Evolutionary conservation across 2,888 invertebrate species (phyloP).

Genomic region (Dynastes maya): DNA sequence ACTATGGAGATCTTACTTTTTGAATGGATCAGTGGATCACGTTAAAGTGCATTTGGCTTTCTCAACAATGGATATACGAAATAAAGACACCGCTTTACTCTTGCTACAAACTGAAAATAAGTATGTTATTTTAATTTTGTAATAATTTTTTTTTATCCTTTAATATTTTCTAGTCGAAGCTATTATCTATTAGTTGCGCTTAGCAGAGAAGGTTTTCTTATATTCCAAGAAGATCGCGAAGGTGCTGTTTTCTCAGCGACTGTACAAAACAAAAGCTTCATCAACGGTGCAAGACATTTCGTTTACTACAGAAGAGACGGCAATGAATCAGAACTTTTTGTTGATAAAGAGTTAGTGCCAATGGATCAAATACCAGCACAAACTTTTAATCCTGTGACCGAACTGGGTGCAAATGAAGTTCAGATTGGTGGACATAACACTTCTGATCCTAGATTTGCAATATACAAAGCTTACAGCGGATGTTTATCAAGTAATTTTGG

Average conservation of each 20-base stretch:
- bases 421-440: conserved; percentile 91
- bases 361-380: conserved; percentile 80
- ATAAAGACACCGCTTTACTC: conserved; percentile 85
- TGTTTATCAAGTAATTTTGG: conserved; percentile 84
- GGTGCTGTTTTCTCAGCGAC: conserved; percentile 82
- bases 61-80: conserved; percentile 85
- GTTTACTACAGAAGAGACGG: conserved; percentile 81
- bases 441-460: conserved; percentile 85
- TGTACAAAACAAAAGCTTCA: conserved; percentile 84
- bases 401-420: conserved; percentile 84
- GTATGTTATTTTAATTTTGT: conserved; percentile 70
- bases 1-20: conserved; percentile 83
- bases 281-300: conserved; percentile 87
- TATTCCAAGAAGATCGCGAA: conserved; percentile 90
- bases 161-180: conserved; percentile 76
- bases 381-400: conserved; percentile 79
- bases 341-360: conserved; percentile 84
- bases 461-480: conserved; percentile 90
- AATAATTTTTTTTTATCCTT: conserved; percentile 1
- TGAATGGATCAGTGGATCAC: conserved; percentile 81
- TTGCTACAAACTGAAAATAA: conserved; percentile 88
- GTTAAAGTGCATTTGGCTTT: conserved; percentile 91
- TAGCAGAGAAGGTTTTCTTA: conserved; percentile 86
- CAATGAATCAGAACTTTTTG: conserved; percentile 80
- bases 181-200: conserved; percentile 89